These are phyloP conservation scores for Drosophila ficusphila DNA, from an alignment of 1,140 invertebrate genomes.

Conservation along the genomic window DNA sequence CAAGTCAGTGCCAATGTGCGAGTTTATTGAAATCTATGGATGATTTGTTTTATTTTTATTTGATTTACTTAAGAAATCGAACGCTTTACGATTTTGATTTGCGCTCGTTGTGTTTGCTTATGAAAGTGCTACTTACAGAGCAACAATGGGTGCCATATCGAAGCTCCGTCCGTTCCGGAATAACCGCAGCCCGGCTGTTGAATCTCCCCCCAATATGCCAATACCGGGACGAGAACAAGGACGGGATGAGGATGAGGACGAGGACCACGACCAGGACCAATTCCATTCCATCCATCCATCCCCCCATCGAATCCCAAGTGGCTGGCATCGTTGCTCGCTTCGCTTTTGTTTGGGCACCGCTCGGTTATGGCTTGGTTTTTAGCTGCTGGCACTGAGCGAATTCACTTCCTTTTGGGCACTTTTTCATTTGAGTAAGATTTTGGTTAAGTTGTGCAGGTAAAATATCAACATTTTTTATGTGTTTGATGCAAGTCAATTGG, in stretches of 20 bases:
- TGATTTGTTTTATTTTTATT: constrained; percentile 54
- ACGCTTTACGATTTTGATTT: constrained; percentile 52
- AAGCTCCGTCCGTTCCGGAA: not conserved
- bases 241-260: not conserved
- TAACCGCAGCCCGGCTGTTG: not conserved
- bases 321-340: constrained; percentile 55
- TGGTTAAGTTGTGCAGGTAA: no score
- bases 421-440: no score
- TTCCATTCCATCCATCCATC: no score
- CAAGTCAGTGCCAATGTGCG: not conserved
- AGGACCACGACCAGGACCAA: constrained; percentile 1
- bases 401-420: not conserved
- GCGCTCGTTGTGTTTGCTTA: constrained; percentile 50
- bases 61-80: constrained; percentile 50
- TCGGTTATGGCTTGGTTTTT: constrained; percentile 28
- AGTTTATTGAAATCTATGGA: not conserved
- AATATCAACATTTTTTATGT: no score
- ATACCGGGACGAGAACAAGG: not conserved
- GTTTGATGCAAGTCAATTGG: no score
- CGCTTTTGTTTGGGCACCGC: constrained; percentile 35
- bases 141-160: constrained; percentile 27
- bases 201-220: constrained; percentile 4
- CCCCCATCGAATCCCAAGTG: constrained; percentile 54
- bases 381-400: constrained; percentile 13
- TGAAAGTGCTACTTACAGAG: constrained; percentile 54